phyloP scores from a whole-genome alignment of 2,888 invertebrate genomes.

The Pterostichus madidus region DNA sequence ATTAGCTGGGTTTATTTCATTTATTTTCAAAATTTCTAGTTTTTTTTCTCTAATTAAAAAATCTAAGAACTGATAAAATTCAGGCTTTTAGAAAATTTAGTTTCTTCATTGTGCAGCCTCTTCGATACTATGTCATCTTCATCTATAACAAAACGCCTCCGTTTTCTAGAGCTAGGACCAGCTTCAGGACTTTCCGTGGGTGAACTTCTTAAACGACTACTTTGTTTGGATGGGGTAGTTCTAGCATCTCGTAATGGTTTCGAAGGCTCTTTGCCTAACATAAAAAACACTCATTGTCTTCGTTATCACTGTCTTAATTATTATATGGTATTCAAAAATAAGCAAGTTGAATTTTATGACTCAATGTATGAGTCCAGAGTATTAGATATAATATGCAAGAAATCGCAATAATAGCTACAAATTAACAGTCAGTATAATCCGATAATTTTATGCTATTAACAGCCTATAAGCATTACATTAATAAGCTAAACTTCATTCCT shows the following conservation, averaged over 20 bases:
- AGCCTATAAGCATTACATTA: too few species aligned
- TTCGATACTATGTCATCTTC: constrained; percentile 69
- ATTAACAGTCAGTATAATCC: too few species aligned
- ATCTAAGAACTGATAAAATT: constrained; percentile 69
- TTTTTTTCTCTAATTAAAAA: constrained; percentile 63
- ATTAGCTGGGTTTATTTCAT: constrained; percentile 41
- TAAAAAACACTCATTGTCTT: too few species aligned
- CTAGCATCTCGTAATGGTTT: constrained; percentile 20
- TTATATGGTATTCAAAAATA: too few species aligned
- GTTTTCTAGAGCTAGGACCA: constrained; percentile 69
- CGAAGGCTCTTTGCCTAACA: too few species aligned
- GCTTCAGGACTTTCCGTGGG: constrained; percentile 17
- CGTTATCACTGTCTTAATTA: too few species aligned
- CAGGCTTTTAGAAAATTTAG: constrained; percentile 72
- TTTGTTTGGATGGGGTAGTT: constrained; percentile 19
- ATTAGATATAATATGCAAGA: too few species aligned
- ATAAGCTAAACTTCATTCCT: too few species aligned
- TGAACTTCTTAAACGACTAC: constrained; percentile 46
- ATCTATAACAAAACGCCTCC: constrained; percentile 69
- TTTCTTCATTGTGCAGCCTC: constrained; percentile 69
- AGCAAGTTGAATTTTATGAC: too few species aligned
- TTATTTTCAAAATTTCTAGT: constrained; percentile 34
- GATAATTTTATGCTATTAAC: too few species aligned
- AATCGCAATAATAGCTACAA: too few species aligned
- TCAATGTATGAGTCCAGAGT: too few species aligned